Evolutionary conservation across 2,113 vertebrate species (phyloP).

Genomic region (Pogonocichla stellata): DNA sequence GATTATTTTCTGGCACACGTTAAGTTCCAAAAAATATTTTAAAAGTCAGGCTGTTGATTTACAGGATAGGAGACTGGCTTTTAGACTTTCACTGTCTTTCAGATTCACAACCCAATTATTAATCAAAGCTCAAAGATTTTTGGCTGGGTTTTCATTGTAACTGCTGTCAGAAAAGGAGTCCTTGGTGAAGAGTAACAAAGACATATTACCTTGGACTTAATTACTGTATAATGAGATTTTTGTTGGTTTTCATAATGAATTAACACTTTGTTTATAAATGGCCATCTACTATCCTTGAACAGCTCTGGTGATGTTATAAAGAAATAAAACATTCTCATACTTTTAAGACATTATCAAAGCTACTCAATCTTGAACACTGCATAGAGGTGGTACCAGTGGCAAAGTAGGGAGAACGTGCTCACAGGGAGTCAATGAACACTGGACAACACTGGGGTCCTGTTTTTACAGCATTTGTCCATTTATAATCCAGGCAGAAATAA

Average conservation of each 20-base stretch:
- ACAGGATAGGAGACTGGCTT: background rate
- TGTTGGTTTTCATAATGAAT: background rate
- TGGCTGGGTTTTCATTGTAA: background rate
- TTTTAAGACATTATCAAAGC: background rate
- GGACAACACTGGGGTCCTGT: background rate
- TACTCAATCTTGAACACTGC: background rate
- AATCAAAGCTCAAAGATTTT: conserved; percentile 3
- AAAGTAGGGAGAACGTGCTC: background rate
- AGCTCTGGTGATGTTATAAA: background rate
- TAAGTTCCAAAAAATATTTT: background rate
- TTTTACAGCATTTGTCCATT: background rate
- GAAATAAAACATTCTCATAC: background rate
- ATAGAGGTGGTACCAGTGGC: too few species aligned
- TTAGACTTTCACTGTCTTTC: background rate
- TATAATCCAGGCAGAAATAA: background rate
- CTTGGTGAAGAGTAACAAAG: conserved; percentile 11
- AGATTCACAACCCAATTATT: background rate
- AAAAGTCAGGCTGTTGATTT: background rate
- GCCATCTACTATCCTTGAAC: background rate
- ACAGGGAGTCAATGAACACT: background rate
- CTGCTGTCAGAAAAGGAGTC: background rate
- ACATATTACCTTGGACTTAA: background rate
- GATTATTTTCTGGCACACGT: background rate
- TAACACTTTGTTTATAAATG: background rate
- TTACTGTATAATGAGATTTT: background rate